These are phyloP conservation scores for Heliconius himera DNA, from an alignment of 1,140 invertebrate genomes.

Conservation along the genomic window DNA sequence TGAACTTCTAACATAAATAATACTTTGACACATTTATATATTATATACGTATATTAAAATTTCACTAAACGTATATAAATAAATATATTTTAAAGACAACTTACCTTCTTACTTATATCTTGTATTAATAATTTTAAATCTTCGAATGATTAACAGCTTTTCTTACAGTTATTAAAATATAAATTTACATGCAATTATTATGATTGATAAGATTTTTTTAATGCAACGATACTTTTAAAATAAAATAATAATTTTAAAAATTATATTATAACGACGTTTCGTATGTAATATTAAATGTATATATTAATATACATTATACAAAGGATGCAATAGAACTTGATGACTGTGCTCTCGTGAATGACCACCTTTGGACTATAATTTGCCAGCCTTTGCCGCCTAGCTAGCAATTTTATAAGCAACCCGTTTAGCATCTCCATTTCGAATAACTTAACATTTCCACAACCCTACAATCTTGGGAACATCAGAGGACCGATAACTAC, in stretches of 20 bases:
- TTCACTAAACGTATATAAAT: background rate
- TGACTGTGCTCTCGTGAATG: constrained; percentile 52
- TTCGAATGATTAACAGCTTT: background rate
- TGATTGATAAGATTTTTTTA: too few species aligned
- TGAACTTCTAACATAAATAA: constrained; percentile 57
- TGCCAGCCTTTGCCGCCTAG: constrained; percentile 67
- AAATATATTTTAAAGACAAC: background rate
- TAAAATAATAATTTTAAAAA: background rate
- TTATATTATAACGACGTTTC: background rate
- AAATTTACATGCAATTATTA: background rate
- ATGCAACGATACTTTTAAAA: background rate
- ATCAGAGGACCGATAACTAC: constrained; percentile 2
- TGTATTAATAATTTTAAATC: background rate
- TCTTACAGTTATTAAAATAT: background rate
- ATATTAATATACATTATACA: background rate
- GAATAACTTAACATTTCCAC: constrained; percentile 8
- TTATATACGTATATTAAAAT: background rate
- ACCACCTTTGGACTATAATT: constrained; percentile 63
- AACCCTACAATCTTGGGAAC: constrained; percentile 15
- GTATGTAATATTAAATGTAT: background rate
- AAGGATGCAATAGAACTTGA: constrained; percentile 36
- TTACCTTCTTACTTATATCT: background rate
- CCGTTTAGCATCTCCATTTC: constrained; percentile 61
- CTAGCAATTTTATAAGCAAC: constrained; percentile 66
- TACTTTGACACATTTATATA: constrained; percentile 11